Evolutionary conservation across 2,797 vertebrate species (phyloP), one percentile per base, ranked within the genome.

Genomic region (Glyptemys insculpta): DNA sequence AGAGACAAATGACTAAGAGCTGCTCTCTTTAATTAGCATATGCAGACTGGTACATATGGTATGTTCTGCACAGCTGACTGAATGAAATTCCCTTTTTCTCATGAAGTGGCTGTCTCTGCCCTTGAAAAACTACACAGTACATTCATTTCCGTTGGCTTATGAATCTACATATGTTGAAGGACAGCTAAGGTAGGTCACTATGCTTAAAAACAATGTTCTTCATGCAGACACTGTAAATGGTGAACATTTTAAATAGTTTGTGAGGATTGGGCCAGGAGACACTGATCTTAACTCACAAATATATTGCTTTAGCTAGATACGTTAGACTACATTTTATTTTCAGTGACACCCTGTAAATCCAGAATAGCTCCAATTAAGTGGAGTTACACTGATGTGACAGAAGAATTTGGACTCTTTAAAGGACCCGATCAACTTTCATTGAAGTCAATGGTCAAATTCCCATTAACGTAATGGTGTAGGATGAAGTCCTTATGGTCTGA

Each of bases 361-460:
- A 47, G 79, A 90, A 74, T 68, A 86, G 52, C 44, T 92, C 53
- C 68, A 95, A 89, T 94, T 97, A 95, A 95, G 81, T 93, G 68
- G 56, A 90, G 41, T 15, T 19, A 91, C 88, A 89, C 93, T 96
- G 92, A 95, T 1, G 4, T 85, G 92, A 78, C 86, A 92, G 86
- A 95, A 85, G 65, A 81, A 81, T 92, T 62, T 83, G 79, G 76
- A 52, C 74, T 88, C 76, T 85, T 78, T 49, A 49, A 29, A 78
- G 74, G 41, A 9, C 44, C 94, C 79, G 82, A 92, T 95, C 81
- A 95, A 76, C 68, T 72, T 72, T 23, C n/a, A 72, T 23, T 5
- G 1, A 95, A 96, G 92, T 91, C 95, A 95, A 54, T 95, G 83
- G 81, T 87, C 94, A 86, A 4, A 95, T 57, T 92, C 92, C 89